These are phyloP conservation scores for Drosophila anomalipes DNA, from an alignment of 2,888 invertebrate genomes.

Conservation along the genomic window DNA sequence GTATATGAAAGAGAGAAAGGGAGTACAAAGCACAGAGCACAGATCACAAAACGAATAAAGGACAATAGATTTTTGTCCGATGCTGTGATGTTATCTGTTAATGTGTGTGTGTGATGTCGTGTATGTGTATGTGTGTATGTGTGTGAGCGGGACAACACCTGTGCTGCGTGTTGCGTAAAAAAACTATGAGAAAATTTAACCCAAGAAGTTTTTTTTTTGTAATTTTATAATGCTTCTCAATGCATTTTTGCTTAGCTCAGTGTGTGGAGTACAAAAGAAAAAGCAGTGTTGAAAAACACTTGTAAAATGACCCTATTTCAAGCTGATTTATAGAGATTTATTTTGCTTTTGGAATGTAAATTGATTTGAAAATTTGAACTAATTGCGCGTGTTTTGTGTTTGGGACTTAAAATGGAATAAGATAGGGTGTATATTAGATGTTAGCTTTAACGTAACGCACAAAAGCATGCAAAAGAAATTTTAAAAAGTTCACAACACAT, in stretches of 20 bases:
- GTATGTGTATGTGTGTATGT: constrained; percentile 13
- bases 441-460: constrained; percentile 56
- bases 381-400: neutral
- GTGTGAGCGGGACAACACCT: constrained; percentile 27
- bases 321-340: constrained; percentile 3
- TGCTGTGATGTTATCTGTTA: constrained; percentile 8
- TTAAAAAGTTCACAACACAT: constrained; percentile 30
- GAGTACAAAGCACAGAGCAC: constrained; percentile 7
- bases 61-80: neutral
- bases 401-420: neutral
- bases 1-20: neutral
- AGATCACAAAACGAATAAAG: constrained; percentile 18
- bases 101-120: constrained; percentile 19
- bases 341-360: constrained; percentile 39
- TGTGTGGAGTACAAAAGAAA: constrained; percentile 10
- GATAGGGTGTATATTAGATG: constrained; percentile 22
- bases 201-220: neutral
- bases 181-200: neutral
- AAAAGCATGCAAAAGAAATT: constrained; percentile 71
- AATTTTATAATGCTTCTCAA: constrained; percentile 21
- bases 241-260: constrained; percentile 44
- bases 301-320: neutral
- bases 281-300: constrained; percentile 8
- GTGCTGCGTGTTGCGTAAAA: constrained; percentile 8
- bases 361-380: constrained; percentile 3